A percentile compares a stretch with the other conserved stretches of the same genome.
These are phyloP conservation scores for Gadopsis marmoratus DNA, from an alignment of 2,797 vertebrate species.

Conservation along the genomic window DNA sequence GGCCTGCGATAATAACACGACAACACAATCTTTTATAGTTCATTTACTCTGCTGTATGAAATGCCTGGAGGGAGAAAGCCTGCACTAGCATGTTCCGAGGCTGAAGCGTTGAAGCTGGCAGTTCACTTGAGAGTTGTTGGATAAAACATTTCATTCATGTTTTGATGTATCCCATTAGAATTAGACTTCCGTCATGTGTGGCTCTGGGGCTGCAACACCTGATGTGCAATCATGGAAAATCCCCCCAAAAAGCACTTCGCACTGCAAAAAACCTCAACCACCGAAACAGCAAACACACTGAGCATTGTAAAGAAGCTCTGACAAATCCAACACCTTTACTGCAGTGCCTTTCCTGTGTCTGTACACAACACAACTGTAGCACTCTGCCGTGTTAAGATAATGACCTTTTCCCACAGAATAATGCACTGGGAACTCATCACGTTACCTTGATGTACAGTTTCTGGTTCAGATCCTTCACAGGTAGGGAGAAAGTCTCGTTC, in stretches of 20 bases:
- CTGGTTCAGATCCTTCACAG: slow-evolving; percentile 91
- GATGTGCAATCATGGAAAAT: not conserved
- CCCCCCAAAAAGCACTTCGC: not conserved
- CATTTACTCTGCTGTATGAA: not conserved
- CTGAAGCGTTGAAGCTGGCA: not conserved
- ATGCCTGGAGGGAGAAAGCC: not conserved
- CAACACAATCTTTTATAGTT: not conserved
- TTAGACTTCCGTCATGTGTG: not conserved
- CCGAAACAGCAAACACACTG: not conserved
- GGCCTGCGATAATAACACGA: not conserved
- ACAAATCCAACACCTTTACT: not conserved
- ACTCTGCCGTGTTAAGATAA: not conserved
- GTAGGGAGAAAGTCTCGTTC: slow-evolving; percentile 93
- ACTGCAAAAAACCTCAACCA: not conserved
- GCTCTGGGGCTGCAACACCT: not conserved
- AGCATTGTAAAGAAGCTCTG: not conserved
- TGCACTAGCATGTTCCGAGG: not conserved
- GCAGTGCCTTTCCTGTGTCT: not conserved
- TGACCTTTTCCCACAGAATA: not conserved
- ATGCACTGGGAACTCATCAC: not conserved
- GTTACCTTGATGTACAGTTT: slow-evolving; percentile 92
- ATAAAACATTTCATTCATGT: slow-evolving; percentile 11
- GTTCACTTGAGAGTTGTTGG: not conserved
- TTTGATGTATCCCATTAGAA: not conserved
- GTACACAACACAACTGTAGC: not conserved